These are phyloP conservation scores for Dicycla oo DNA, from an alignment of 2,888 invertebrate species.

Conservation along the genomic window DNA sequence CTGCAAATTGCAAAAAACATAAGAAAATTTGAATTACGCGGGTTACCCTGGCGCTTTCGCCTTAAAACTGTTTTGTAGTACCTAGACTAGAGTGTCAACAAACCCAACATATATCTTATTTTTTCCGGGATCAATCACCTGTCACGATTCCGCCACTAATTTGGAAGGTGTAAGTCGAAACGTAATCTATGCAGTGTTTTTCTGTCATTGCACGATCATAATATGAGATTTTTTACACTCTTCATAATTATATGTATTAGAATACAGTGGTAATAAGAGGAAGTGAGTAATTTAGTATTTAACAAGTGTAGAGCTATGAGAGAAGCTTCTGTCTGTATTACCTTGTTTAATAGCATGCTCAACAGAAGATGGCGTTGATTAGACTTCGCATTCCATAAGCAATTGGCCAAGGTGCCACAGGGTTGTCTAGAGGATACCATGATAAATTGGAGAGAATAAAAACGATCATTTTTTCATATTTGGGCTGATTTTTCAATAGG, in stretches of 20 bases:
- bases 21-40: too few relatives aligned
- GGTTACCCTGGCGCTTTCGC: too few relatives aligned
- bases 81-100: too few relatives aligned
- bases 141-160: not conserved
- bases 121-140: slow-evolving; percentile 19
- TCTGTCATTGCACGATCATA: slow-evolving; percentile 39
- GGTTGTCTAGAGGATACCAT: slow-evolving; percentile 34
- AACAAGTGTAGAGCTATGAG: slow-evolving; percentile 39
- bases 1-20: too few relatives aligned
- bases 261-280: slow-evolving; percentile 59
- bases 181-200: slow-evolving; percentile 19
- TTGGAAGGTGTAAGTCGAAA: slow-evolving; percentile 7
- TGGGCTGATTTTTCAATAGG: too few relatives aligned
- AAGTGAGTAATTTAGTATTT: slow-evolving; percentile 62
- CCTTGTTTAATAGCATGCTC: slow-evolving; percentile 65
- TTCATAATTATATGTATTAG: slow-evolving; percentile 55
- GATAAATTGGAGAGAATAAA: too few relatives aligned
- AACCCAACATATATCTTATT: not conserved
- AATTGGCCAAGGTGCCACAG: slow-evolving; percentile 70
- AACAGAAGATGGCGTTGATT: slow-evolving; percentile 65
- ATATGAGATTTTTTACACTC: slow-evolving; percentile 51
- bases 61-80: not conserved
- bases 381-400: slow-evolving; percentile 74
- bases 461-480: too few relatives aligned
- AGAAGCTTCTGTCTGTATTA: slow-evolving; percentile 45